phyloP scores from a whole-genome alignment of 1,140 invertebrate species.

The Heliconius hermathena region DNA sequence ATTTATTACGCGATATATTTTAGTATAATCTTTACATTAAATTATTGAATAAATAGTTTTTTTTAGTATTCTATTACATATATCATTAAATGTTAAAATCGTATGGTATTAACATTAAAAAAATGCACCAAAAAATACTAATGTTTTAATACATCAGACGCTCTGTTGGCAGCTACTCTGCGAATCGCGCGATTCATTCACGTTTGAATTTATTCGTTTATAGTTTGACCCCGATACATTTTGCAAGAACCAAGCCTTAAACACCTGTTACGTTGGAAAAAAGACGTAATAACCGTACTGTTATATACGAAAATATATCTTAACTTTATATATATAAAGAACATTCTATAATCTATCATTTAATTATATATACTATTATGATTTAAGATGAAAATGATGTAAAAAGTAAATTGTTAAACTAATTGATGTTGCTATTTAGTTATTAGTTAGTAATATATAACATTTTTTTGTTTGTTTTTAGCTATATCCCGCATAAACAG shows the following conservation, averaged over 20 bases:
- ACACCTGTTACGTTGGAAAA: constrained; percentile 12
- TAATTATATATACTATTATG: not conserved
- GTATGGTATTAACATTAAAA: not conserved
- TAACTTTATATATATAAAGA: not conserved
- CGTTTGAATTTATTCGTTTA: constrained; percentile 53
- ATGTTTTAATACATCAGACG: not conserved
- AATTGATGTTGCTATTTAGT: constrained; percentile 8
- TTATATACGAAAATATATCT: constrained; percentile 22
- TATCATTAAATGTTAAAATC: too few species aligned
- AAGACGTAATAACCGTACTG: not conserved
- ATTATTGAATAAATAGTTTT: too few species aligned
- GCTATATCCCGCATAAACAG: not conserved
- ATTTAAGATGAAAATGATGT: not conserved
- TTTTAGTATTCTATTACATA: too few species aligned
- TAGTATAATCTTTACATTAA: too few species aligned
- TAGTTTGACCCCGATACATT: constrained; percentile 56
- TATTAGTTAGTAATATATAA: not conserved
- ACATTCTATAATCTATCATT: not conserved
- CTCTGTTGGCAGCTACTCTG: constrained; percentile 32
- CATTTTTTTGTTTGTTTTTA: not conserved
- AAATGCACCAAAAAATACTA: not conserved
- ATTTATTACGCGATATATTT: too few species aligned
- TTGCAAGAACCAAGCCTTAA: constrained; percentile 51
- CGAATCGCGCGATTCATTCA: constrained; percentile 45
- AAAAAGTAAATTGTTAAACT: constrained; percentile 10